Conservation (phyloP, 2,113 vertebrate genomes). For the Parus major region DNA sequence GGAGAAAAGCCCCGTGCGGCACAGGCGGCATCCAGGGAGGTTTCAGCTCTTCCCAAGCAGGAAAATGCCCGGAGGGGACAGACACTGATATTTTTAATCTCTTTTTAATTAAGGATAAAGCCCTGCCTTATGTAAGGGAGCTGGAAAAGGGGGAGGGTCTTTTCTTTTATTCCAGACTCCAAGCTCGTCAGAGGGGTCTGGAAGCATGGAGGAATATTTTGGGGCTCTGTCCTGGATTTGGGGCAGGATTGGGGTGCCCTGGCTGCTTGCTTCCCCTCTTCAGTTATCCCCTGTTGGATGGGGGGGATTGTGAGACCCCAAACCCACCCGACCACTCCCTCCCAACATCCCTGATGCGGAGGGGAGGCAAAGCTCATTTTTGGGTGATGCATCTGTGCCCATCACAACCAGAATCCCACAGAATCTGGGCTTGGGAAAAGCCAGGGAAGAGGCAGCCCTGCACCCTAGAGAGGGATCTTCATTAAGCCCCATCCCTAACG, state of each 20-base stretch:
- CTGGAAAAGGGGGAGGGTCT: neutral
- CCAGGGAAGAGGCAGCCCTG: neutral
- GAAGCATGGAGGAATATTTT: neutral
- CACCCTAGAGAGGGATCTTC: neutral
- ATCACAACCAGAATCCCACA: no score
- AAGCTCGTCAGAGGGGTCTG: neutral
- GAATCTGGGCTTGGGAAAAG: neutral
- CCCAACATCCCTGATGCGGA: accelerated
- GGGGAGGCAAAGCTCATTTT: neutral
- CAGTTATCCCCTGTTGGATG: no score
- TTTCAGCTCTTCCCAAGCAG: conserved; percentile 53
- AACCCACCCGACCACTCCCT: neutral
- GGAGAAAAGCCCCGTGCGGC: neutral
- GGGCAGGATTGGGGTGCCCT: neutral
- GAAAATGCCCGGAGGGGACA: conserved; percentile 31
- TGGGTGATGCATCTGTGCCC: neutral
- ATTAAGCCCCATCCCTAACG: neutral
- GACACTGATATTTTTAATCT: conserved; percentile 73
- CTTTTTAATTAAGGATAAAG: conserved; percentile 80
- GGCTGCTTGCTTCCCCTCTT: neutral
- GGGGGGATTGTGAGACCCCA: neutral
- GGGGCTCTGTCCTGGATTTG: neutral
- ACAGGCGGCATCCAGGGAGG: neutral
- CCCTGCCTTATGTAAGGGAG: conserved; percentile 47
- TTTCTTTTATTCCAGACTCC: neutral